Evolutionary conservation across 2,113 vertebrate genomes (phyloP).

Genomic region (Hucho hucho): DNA sequence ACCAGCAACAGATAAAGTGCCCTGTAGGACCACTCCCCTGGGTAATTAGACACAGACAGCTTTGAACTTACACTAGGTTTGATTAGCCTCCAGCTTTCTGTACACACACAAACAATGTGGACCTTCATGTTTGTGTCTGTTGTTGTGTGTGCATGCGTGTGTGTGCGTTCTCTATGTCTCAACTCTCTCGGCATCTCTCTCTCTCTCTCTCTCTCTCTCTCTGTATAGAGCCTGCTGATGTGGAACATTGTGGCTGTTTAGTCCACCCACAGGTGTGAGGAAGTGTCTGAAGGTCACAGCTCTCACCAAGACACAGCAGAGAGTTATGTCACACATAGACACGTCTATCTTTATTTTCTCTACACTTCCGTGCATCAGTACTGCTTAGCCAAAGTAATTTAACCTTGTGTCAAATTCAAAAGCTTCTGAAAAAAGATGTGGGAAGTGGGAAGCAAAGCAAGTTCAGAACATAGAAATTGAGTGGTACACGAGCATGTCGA

Average conservation of each 20-base stretch:
- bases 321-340: neutral
- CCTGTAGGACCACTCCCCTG: constrained; percentile 35
- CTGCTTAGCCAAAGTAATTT: neutral
- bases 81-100: constrained; percentile 27
- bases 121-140: neutral
- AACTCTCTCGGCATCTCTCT: neutral
- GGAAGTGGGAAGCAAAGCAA: neutral
- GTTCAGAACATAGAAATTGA: neutral
- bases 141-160: neutral
- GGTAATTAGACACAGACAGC: constrained; percentile 41
- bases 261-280: constrained; percentile 6
- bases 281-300: constrained; percentile 24
- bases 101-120: constrained; percentile 24
- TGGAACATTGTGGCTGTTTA: constrained; percentile 1
- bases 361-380: neutral
- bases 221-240: neutral
- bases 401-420: neutral
- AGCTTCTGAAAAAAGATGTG: neutral
- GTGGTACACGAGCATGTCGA: neutral
- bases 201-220: neutral
- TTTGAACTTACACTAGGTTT: constrained; percentile 48
- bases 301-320: constrained; percentile 26
- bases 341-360: neutral
- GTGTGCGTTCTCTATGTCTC: neutral
- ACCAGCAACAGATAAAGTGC: neutral